Evolutionary conservation across 2,113 vertebrate species (phyloP).

Genomic region (Nothobranchius furzeri): DNA sequence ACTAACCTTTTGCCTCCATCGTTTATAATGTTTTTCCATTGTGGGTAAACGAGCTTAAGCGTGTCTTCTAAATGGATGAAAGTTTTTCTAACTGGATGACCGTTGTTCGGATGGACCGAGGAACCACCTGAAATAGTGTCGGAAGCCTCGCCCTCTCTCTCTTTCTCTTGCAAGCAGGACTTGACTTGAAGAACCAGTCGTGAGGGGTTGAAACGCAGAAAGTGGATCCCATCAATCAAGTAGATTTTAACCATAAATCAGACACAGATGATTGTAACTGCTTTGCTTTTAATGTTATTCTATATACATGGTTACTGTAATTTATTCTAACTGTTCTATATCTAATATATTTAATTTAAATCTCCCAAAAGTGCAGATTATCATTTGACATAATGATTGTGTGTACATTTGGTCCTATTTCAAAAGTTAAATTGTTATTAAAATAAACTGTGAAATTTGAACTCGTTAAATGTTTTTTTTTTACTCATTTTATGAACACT

Average conservation of each 20-base stretch:
- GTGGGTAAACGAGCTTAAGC: slow-evolving; percentile 8
- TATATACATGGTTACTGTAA: slow-evolving; percentile 53
- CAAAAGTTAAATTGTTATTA: slow-evolving; percentile 41
- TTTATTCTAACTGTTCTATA: slow-evolving; percentile 51
- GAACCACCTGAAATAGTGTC: slow-evolving; percentile 17
- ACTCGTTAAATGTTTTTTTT: slow-evolving; percentile 4
- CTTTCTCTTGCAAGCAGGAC: slow-evolving; percentile 51
- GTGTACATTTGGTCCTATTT: slow-evolving; percentile 45
- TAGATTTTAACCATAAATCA: slow-evolving; percentile 51
- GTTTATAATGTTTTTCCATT: slow-evolving; percentile 1
- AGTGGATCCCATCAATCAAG: slow-evolving; percentile 19
- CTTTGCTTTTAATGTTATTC: slow-evolving; percentile 66
- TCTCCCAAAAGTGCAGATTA: slow-evolving; percentile 36
- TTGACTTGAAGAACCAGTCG: slow-evolving; percentile 42
- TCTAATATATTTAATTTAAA: slow-evolving; percentile 76
- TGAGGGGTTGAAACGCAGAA: slow-evolving; percentile 23
- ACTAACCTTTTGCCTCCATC: slow-evolving; percentile 15
- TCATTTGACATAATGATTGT: slow-evolving; percentile 38
- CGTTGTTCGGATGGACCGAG: slow-evolving; percentile 12
- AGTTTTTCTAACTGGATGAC: slow-evolving; percentile 34
- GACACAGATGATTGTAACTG: slow-evolving; percentile 69
- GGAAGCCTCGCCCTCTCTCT: slow-evolving; percentile 46
- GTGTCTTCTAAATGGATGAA: slow-evolving; percentile 28
- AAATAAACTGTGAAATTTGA: slow-evolving; percentile 64
- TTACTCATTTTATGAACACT: not conserved